Evolutionary conservation across 1,140 invertebrate species (phyloP).

Genomic region (Diploscapter pachys): DNA sequence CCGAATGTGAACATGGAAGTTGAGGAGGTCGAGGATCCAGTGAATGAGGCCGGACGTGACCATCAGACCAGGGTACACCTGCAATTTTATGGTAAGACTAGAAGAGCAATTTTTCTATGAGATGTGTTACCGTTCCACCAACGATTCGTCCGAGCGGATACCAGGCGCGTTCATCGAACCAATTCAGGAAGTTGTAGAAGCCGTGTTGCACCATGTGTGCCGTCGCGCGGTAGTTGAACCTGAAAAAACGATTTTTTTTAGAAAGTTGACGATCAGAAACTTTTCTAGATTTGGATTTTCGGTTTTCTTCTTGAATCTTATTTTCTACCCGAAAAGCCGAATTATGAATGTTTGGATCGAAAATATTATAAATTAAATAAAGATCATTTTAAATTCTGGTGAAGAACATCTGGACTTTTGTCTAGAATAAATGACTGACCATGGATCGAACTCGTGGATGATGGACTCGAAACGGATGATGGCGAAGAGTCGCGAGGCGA

Average conservation of each 20-base stretch:
- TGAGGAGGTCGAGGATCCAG: constrained; percentile 81
- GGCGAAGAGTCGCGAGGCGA: constrained; percentile 92
- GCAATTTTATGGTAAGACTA: constrained; percentile 1
- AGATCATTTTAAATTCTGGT: too few species aligned
- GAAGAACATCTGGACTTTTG: too few species aligned
- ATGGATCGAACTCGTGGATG: constrained; percentile 99
- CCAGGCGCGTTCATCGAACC: constrained; percentile 99
- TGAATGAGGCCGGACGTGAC: constrained; percentile 96
- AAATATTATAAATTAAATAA: too few species aligned
- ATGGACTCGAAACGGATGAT: constrained; percentile 99
- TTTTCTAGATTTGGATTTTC: too few species aligned
- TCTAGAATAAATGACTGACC: constrained; percentile 76
- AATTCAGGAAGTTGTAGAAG: constrained; percentile 99
- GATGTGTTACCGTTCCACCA: constrained; percentile 67
- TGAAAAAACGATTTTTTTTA: constrained; percentile 57
- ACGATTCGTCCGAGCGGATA: constrained; percentile 96
- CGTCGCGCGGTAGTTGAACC: constrained; percentile 98
- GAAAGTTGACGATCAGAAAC: too few species aligned
- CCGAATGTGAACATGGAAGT: constrained; percentile 95
- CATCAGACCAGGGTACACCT: constrained; percentile 88
- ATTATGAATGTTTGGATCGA: too few species aligned
- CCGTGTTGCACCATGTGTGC: constrained; percentile 99
- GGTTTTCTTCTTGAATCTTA: too few species aligned
- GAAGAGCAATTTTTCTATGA: constrained; percentile 60
- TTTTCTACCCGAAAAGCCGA: too few species aligned